A percentile compares a stretch with the other conserved stretches of the same genome.
Conservation (phyloP, 2,888 invertebrate species). For the Pegoplata infirma region DNA sequence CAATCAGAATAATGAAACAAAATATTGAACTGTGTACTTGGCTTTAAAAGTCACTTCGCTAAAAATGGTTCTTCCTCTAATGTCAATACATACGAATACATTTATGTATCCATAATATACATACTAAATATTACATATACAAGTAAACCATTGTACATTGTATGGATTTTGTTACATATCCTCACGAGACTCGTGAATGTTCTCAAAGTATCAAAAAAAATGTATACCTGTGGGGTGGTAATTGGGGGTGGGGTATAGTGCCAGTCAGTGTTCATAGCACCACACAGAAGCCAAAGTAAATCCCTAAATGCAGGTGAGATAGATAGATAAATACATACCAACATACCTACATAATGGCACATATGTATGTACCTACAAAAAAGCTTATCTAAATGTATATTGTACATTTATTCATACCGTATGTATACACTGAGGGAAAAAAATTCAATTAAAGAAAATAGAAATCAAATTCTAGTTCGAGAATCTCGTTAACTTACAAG, state of each 20-base stretch:
- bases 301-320: constrained; percentile 57
- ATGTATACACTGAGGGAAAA: no score
- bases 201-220: constrained; percentile 28
- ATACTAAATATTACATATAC: constrained; percentile 2
- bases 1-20: no score
- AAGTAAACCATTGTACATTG: no score
- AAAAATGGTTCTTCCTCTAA: no score
- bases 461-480: no score
- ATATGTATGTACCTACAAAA: neutral
- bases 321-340: constrained; percentile 18
- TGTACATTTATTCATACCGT: no score
- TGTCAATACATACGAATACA: neutral
- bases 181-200: constrained; percentile 45
- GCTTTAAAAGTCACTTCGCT: no score
- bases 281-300: constrained; percentile 57
- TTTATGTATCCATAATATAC: constrained; percentile 12
- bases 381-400: constrained; percentile 55
- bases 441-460: no score
- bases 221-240: constrained; percentile 22
- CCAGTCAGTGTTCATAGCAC: neutral
- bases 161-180: constrained; percentile 41
- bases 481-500: no score
- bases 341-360: neutral
- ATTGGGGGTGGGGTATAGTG: neutral
- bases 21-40: no score